phyloP scores from a whole-genome alignment of 2,888 invertebrate species.

The Cerceris rybyensis region DNA sequence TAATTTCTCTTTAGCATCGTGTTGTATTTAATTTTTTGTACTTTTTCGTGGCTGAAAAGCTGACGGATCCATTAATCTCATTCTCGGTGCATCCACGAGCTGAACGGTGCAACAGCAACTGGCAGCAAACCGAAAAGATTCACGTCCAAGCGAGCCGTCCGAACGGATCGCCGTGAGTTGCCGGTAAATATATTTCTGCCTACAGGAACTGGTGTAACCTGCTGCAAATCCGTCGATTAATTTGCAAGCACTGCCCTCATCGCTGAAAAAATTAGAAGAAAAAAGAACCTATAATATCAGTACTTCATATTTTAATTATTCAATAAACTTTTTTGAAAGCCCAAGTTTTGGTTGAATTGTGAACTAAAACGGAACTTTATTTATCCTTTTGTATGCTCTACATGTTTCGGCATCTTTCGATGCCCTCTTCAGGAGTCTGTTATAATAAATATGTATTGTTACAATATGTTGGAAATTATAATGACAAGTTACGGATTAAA shows the following conservation, averaged over 20 bases:
- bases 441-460: no score
- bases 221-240: constrained; percentile 74
- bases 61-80: not conserved
- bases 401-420: no score
- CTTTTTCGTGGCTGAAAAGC: not conserved
- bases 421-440: no score
- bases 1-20: no score
- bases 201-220: constrained; percentile 83
- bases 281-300: not conserved
- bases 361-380: no score
- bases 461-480: no score
- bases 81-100: constrained; percentile 23
- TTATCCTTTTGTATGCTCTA: no score
- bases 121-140: constrained; percentile 86
- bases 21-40: not conserved
- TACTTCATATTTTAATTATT: no score
- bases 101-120: constrained; percentile 87
- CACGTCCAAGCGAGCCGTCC: constrained; percentile 81
- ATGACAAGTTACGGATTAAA: no score
- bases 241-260: constrained; percentile 74
- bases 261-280: constrained; percentile 56
- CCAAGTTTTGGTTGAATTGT: no score
- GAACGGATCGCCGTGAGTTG: constrained; percentile 83
- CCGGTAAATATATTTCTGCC: constrained; percentile 84
- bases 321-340: no score